phyloP scores from a whole-genome alignment of 2,797 vertebrate genomes.

The Sphenodon punctatus region DNA sequence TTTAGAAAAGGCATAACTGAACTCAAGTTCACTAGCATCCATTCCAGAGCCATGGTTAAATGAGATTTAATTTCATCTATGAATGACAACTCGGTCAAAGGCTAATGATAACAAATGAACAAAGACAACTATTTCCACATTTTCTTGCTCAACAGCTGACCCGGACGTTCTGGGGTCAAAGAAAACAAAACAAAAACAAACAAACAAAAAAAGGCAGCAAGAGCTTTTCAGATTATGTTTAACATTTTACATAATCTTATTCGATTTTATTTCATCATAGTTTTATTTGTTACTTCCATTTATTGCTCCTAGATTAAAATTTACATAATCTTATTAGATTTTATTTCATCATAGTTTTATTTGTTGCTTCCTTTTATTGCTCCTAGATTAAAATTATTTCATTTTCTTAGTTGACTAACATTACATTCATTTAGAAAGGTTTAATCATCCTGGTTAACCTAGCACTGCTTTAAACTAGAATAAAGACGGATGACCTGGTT shows the following conservation, averaged over 20 bases:
- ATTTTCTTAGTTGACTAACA: background rate
- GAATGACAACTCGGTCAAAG: background rate
- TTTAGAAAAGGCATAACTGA: background rate
- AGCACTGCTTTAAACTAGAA: background rate
- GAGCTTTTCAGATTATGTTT: background rate
- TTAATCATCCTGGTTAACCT: conserved; percentile 11
- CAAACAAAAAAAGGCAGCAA: background rate
- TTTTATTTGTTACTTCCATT: background rate
- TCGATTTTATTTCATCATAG: too few relatives aligned
- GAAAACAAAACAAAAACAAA: background rate
- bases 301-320: conserved; percentile 26
- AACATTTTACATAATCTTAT: too few relatives aligned
- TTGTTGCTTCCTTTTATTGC: background rate
- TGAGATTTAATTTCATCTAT: background rate
- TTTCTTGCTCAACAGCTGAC: background rate
- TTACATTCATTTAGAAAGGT: conserved; percentile 7
- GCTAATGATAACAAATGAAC: background rate
- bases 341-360: background rate
- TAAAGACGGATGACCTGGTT: conserved; percentile 4
- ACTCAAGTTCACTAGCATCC: background rate
- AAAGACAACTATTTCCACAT: background rate
- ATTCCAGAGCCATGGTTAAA: background rate
- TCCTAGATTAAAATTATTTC: conserved; percentile 10
- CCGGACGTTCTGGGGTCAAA: background rate
- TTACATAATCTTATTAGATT: too few relatives aligned